Conservation (phyloP, 2,888 invertebrate genomes). For the Caenorhabditis japonica region DNA sequence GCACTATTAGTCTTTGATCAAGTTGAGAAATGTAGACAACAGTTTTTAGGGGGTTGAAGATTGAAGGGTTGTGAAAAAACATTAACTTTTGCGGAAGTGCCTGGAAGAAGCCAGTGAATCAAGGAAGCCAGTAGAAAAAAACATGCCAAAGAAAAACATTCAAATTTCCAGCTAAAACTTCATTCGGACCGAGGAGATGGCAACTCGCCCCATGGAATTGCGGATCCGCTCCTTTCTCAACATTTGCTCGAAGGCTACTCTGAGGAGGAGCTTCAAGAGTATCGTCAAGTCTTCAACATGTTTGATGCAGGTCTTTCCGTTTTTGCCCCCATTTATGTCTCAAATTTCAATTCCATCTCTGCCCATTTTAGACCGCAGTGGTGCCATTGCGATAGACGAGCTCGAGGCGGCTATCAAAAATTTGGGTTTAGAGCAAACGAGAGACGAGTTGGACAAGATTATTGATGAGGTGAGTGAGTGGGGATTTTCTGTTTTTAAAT, state of each 20-base stretch:
- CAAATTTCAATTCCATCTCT: conserved; percentile 15
- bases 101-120: no score
- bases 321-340: background rate
- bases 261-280: conserved; percentile 73
- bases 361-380: conserved; percentile 66
- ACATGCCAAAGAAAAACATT: no score
- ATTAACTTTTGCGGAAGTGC: no score
- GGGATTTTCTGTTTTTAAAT: background rate
- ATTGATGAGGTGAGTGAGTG: conserved; percentile 69
- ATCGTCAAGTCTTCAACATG: conserved; percentile 76
- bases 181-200: conserved; percentile 68
- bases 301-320: conserved; percentile 70
- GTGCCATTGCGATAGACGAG: conserved; percentile 67
- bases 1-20: no score
- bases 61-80: no score
- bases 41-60: no score
- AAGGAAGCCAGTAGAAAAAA: no score
- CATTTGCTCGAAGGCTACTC: conserved; percentile 66
- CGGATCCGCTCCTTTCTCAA: conserved; percentile 54
- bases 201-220: conserved; percentile 41
- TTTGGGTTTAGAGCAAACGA: conserved; percentile 72
- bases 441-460: conserved; percentile 73
- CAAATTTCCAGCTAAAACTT: conserved; percentile 65
- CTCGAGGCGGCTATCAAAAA: conserved; percentile 74
- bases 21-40: no score